Evolutionary conservation across 2,113 vertebrate genomes (phyloP), one percentile per base, ranked within the genome.

Genomic region (Mus pahari): DNA sequence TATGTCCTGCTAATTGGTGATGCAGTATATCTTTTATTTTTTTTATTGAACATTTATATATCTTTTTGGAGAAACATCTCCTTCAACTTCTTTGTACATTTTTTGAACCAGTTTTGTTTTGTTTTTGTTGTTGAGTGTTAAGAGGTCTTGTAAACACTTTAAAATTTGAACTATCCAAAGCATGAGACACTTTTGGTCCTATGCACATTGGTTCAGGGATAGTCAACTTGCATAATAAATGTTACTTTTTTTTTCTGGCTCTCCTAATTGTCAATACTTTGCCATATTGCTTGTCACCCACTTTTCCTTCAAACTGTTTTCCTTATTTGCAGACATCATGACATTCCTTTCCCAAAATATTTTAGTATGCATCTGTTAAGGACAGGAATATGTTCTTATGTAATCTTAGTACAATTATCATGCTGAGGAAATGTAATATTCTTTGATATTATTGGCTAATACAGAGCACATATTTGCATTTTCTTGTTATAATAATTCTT

Each of bases 251-350:
- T 89, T 36, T 31, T 5, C 45, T 96, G 36, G 4, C 58, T 94
- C 36, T 92, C n/a, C 36, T 64, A 48, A 70, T 95, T 94, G 62
- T 90, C 96, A 88, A 31, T 81, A 90, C 88, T 94, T 97, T 93
- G 28, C 9, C 28, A 50, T 19, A 45, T 96, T 97, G 9, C 55
- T 95, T 91, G 74, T 68, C 66, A 77, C 55, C 53, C 28, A 36
- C 42, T 93, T 87, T 92, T 39, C 48, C 19, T 36, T n/a, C 12
- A 66, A 92, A 78, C 14, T 36, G 77, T 89, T 90, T 86, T 92
- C 70, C 58, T 95, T 92, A 70, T 48, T 92, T 94, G 83, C 42
- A 92, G 86, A 86, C 16, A 86, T 88, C 39, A 48, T 89, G 91
- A 78, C 48, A 55, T 88, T 96, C 93, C 31, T 22, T 79, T 79